phyloP scores from a whole-genome alignment of 2,113 vertebrate species.

The Dolichallabes microphthalmus region DNA sequence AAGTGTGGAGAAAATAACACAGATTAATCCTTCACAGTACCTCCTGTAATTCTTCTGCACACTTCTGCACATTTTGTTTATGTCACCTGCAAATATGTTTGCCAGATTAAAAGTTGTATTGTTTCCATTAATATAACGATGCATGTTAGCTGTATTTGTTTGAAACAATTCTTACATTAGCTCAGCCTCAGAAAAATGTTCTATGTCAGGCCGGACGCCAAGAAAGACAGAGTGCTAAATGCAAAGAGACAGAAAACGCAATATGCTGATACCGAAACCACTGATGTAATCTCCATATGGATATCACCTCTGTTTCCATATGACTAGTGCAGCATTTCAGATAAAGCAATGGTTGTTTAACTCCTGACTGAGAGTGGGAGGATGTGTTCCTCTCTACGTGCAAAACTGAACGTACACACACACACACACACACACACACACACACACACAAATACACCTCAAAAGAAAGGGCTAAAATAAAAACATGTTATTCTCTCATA shows the following conservation, averaged over 20 bases:
- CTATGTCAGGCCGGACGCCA: neutral
- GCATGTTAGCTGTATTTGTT: neutral
- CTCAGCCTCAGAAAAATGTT: neutral
- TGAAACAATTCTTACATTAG: neutral
- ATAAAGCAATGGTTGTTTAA: neutral
- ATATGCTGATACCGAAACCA: neutral
- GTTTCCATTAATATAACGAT: neutral
- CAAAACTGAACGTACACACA: neutral
- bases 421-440: too few species aligned
- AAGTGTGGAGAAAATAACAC: neutral
- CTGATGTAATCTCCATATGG: conserved; percentile 6
- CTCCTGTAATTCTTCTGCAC: neutral
- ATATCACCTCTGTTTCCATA: neutral
- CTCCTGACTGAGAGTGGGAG: neutral
- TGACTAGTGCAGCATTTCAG: neutral
- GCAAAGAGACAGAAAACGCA: neutral
- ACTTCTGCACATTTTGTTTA: neutral
- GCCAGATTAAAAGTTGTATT: neutral
- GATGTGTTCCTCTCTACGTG: neutral
- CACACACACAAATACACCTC: neutral
- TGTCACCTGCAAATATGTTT: neutral
- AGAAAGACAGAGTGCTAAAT: neutral
- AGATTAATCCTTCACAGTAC: too few species aligned
- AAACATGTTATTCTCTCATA: neutral
- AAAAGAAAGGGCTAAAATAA: neutral